Conservation (phyloP, 1,140 invertebrate genomes). For the Lepidurus couesii region DNA sequence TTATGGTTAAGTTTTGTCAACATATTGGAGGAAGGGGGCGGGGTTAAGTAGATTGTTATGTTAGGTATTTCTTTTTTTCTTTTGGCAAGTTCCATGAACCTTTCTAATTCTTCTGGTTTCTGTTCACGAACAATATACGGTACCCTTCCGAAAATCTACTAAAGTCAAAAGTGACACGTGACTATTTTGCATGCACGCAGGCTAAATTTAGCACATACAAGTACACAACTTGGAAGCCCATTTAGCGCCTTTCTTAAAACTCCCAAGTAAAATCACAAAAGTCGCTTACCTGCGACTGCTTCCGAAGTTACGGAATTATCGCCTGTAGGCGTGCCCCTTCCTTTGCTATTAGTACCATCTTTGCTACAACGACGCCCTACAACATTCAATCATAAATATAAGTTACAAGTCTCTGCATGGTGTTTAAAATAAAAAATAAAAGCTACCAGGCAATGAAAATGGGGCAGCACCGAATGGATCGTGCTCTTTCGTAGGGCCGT, state of each 20-base stretch:
- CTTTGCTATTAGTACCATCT: neutral
- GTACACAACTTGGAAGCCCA: conserved; percentile 12
- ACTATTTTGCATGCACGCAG: conserved; percentile 5
- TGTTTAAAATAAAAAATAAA: conserved; percentile 26
- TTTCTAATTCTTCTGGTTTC: neutral
- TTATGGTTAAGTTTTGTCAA: neutral
- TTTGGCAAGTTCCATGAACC: neutral
- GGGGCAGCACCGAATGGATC: conserved; percentile 77
- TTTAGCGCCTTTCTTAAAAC: conserved; percentile 2
- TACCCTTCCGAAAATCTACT: neutral
- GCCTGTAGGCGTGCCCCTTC: neutral
- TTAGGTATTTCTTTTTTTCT: neutral
- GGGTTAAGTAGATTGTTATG: neutral
- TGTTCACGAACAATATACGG: neutral
- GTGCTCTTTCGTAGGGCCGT: conserved; percentile 46
- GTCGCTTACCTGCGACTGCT: conserved; percentile 6
- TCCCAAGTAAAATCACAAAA: conserved; percentile 5
- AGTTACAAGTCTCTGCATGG: neutral
- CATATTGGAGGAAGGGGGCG: neutral
- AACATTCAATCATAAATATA: neutral
- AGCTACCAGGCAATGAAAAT: conserved; percentile 64
- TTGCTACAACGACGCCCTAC: neutral
- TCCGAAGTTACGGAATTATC: neutral
- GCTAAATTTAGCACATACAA: neutral
- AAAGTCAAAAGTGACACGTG: neutral